A percentile compares a stretch with the other conserved stretches of the same genome.
These are phyloP conservation scores for Rhea americana DNA, from an alignment of 2,113 vertebrate genomes.

Conservation along the genomic window DNA sequence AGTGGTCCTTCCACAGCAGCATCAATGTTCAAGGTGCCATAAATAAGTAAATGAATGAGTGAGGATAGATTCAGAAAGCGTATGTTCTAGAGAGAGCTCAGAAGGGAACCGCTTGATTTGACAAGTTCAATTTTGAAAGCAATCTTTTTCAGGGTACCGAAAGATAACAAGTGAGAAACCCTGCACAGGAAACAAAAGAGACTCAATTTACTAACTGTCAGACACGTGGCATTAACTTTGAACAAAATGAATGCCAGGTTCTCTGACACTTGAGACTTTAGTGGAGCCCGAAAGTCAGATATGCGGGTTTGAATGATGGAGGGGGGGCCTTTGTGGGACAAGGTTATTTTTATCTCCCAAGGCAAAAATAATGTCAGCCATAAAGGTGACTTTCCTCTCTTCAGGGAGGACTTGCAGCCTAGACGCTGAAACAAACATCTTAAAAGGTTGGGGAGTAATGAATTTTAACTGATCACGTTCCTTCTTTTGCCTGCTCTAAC, in stretches of 20 bases:
- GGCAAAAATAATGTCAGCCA: neutral
- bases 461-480: neutral
- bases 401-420: neutral
- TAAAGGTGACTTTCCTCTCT: neutral
- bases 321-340: neutral
- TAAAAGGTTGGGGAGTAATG: neutral
- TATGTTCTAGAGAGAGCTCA: neutral
- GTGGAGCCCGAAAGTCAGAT: slow-evolving; percentile 1
- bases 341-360: neutral
- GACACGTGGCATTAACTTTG: slow-evolving; percentile 45
- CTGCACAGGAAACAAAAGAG: slow-evolving; percentile 41
- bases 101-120: slow-evolving; percentile 43
- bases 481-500: neutral
- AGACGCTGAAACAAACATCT: neutral
- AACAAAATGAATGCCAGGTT: slow-evolving; percentile 29
- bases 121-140: slow-evolving; percentile 65
- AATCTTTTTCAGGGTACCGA: slow-evolving; percentile 46
- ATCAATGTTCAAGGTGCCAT: neutral
- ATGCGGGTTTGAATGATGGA: neutral
- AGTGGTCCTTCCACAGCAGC: neutral
- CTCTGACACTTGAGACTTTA: slow-evolving; percentile 22
- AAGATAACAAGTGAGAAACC: slow-evolving; percentile 62
- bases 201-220: slow-evolving; percentile 65
- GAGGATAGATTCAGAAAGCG: neutral
- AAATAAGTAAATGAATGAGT: neutral